Conservation (phyloP, 2,113 vertebrate genomes). For the Myotis yumanensis region DNA sequence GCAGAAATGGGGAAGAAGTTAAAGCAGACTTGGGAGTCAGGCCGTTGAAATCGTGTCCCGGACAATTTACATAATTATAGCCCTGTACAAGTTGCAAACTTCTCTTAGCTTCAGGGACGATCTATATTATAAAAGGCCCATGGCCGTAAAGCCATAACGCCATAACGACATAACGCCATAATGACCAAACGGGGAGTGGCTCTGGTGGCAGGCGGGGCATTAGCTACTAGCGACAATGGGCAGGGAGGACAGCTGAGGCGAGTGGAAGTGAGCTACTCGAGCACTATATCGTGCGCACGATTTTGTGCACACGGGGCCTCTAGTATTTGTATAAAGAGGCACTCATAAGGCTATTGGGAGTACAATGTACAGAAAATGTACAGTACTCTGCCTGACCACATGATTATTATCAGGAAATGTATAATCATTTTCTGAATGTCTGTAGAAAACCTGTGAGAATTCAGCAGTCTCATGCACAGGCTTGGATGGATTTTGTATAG, state of each 20-base stretch:
- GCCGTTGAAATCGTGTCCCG: neutral
- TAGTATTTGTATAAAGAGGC: neutral
- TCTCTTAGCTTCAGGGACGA: neutral
- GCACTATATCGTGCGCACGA: no score
- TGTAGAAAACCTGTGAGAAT: neutral
- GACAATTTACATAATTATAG: neutral
- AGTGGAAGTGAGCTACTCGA: no score
- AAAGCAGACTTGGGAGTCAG: neutral
- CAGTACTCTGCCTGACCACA: neutral
- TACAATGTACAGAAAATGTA: neutral
- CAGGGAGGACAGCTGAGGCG: no score
- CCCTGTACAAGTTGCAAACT: neutral
- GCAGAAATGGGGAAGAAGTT: neutral
- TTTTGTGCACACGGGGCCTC: no score
- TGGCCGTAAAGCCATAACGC: no score
- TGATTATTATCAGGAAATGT: neutral
- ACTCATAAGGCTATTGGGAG: neutral
- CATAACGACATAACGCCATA: no score
- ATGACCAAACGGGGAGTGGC: no score
- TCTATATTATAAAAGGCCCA: no score
- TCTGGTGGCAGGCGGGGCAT: no score
- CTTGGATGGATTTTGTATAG: neutral
- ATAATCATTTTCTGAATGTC: neutral
- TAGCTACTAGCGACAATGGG: no score
- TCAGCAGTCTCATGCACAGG: neutral